These are phyloP conservation scores for Eupithecia insigniata DNA, from an alignment of 2,888 invertebrate species.

Conservation along the genomic window DNA sequence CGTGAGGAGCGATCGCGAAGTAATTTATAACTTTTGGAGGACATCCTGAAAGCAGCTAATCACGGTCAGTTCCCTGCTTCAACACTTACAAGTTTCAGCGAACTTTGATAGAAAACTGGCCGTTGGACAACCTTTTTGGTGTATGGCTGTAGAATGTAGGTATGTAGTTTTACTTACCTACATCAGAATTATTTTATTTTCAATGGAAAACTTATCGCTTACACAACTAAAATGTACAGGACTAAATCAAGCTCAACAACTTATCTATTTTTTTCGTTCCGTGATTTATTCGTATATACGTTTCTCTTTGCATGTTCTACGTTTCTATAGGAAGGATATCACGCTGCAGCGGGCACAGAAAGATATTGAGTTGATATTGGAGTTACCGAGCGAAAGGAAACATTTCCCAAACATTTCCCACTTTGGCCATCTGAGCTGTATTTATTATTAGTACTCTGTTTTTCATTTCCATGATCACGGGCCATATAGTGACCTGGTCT, in stretches of 20 bases:
- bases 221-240: not conserved
- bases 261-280: not conserved
- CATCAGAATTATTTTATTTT: not conserved
- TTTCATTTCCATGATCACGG: no score
- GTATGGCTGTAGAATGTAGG: not conserved
- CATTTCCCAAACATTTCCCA: not conserved
- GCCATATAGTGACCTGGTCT: no score
- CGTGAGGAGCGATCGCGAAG: not conserved
- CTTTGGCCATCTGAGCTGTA: not conserved
- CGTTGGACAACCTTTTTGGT: not conserved
- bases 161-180: not conserved
- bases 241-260: not conserved
- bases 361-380: no score
- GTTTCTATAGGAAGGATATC: not conserved
- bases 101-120: not conserved
- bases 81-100: not conserved
- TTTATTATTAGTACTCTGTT: not conserved
- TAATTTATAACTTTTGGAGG: constrained; percentile 1
- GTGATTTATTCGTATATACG: not conserved
- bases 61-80: not conserved
- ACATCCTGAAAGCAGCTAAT: not conserved
- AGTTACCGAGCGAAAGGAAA: not conserved
- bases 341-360: not conserved
- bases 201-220: not conserved
- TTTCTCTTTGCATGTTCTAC: not conserved